Evolutionary conservation across 2,888 invertebrate species (phyloP).

Genomic region (Scaptomyza tumidula): DNA sequence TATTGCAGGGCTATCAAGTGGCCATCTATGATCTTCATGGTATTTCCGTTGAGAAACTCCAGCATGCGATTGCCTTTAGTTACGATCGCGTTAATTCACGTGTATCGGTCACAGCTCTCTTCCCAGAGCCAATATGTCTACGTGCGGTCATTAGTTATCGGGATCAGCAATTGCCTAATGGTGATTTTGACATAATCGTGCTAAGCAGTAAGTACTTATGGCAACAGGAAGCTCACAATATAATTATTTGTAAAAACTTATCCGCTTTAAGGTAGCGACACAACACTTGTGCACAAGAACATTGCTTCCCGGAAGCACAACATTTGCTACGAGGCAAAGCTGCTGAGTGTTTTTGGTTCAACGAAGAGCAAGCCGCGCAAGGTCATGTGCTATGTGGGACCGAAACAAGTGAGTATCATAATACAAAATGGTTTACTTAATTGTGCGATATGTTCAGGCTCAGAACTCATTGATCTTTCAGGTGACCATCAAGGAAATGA

Average conservation of each 20-base stretch:
- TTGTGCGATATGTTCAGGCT: conserved; percentile 61
- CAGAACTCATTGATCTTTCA: conserved; percentile 84
- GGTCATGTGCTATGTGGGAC: conserved; percentile 95
- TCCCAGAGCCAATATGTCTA: conserved; percentile 92
- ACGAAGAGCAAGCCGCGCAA: conserved; percentile 90
- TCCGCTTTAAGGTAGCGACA: conserved; percentile 87
- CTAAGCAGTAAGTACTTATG: conserved; percentile 89
- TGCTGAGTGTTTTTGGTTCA: conserved; percentile 86
- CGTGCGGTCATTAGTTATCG: conserved; percentile 92
- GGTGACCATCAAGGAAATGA: conserved; percentile 95
- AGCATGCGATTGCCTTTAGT: conserved; percentile 87
- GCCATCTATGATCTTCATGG: conserved; percentile 87
- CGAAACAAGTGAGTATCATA: conserved; percentile 88
- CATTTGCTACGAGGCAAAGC: conserved; percentile 93
- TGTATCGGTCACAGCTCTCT: conserved; percentile 90
- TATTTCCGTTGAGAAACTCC: conserved; percentile 86
- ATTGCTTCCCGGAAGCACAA: conserved; percentile 93
- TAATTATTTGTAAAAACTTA: too few relatives aligned
- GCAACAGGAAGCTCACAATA: background rate
- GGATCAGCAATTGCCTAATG: conserved; percentile 91
- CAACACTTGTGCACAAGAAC: conserved; percentile 93
- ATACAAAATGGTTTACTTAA: background rate
- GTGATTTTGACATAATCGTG: conserved; percentile 96
- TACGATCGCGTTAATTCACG: conserved; percentile 92
- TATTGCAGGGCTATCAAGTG: conserved; percentile 87